Evolutionary conservation across 1,140 invertebrate genomes (phyloP).

Genomic region (Drosophila pandora): DNA sequence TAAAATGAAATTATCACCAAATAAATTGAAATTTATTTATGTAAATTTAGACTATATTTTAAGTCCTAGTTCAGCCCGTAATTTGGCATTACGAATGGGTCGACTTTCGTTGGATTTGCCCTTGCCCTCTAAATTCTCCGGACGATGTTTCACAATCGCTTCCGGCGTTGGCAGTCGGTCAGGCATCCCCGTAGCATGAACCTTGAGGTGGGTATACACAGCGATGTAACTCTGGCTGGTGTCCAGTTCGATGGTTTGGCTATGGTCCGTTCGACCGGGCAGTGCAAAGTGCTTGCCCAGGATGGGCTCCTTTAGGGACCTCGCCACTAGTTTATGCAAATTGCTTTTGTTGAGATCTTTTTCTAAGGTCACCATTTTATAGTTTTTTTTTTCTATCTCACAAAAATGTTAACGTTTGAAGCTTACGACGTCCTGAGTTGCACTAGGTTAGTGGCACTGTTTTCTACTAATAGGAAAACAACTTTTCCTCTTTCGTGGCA

Average conservation of each 20-base stretch:
- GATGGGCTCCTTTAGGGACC: slow-evolving; percentile 82
- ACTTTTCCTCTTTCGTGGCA: slow-evolving; percentile 31
- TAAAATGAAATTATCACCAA: neutral
- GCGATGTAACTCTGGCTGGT: slow-evolving; percentile 85
- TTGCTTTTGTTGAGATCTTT: slow-evolving; percentile 15
- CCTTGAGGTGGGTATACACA: slow-evolving; percentile 85
- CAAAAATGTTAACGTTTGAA: neutral
- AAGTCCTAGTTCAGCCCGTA: slow-evolving; percentile 11
- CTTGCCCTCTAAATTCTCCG: slow-evolving; percentile 52
- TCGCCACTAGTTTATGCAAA: slow-evolving; percentile 84
- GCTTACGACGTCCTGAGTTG: slow-evolving; percentile 22
- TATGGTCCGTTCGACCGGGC: slow-evolving; percentile 77
- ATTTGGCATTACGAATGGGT: slow-evolving; percentile 5
- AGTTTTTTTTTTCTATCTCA: neutral
- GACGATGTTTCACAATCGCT: slow-evolving; percentile 78
- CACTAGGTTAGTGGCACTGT: slow-evolving; percentile 44
- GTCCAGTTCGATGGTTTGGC: slow-evolving; percentile 83
- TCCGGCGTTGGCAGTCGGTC: slow-evolving; percentile 84
- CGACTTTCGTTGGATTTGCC: slow-evolving; percentile 4
- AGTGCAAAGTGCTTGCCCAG: slow-evolving; percentile 84
- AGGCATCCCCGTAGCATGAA: slow-evolving; percentile 84
- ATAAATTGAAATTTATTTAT: neutral
- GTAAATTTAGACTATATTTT: neutral
- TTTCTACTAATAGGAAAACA: slow-evolving; percentile 32
- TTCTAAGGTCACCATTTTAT: neutral